Conservation (phyloP, 1,140 invertebrate species). For the Apis mellifera region Amel_HAv3.1 CM009934.2:4764001-4764500, state of each 20-base stretch:
- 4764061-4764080: not conserved
- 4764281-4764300: conserved; percentile 72
- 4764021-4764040: too few relatives aligned
- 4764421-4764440: too few relatives aligned
- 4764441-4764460: too few relatives aligned
- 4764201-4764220: conserved; percentile 64
- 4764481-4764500: too few relatives aligned
- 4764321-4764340: conserved; percentile 50
- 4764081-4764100: not conserved
- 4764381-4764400: not conserved
- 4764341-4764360: conserved; percentile 43
- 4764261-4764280: conserved; percentile 64
- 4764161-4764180: not conserved
- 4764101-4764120: too few relatives aligned
- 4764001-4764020: not conserved
- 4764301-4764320: conserved; percentile 66
- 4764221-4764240: conserved; percentile 57
- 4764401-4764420: not conserved
- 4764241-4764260: conserved; percentile 69
- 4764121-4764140: fast-evolving
- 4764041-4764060: not conserved
- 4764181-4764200: conserved; percentile 15
- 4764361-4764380: conserved; percentile 28
- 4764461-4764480: too few relatives aligned
- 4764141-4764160: not conserved